A percentile compares a stretch with the other conserved stretches of the same genome.
Conservation (phyloP, 1,140 invertebrate species). For the Drosophila nigromelanica region DNA sequence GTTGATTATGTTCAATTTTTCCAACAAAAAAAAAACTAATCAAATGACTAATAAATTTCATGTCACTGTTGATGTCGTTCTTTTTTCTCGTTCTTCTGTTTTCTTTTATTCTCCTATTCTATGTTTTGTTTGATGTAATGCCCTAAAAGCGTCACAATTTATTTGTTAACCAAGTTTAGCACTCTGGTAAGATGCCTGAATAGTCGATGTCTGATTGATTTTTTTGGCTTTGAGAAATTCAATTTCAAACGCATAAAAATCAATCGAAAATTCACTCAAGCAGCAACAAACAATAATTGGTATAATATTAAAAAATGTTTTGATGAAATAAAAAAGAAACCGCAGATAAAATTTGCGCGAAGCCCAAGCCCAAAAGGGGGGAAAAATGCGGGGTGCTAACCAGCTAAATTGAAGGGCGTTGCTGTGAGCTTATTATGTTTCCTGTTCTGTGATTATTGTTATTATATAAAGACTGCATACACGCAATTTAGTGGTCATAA, state of each 20-base stretch:
- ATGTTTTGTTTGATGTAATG: too few relatives aligned
- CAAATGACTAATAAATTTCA: too few relatives aligned
- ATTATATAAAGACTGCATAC: slow-evolving; percentile 32
- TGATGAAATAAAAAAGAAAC: slow-evolving; percentile 71
- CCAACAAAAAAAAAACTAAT: too few relatives aligned
- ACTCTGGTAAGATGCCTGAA: not conserved
- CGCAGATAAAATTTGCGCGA: slow-evolving; percentile 15
- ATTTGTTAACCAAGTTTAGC: too few relatives aligned
- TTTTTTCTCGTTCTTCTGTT: too few relatives aligned
- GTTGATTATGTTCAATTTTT: too few relatives aligned
- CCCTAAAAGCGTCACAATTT: too few relatives aligned
- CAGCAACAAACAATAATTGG: slow-evolving; percentile 29
- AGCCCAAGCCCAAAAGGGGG: not conserved
- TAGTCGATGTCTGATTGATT: slow-evolving; percentile 77
- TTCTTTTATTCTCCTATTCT: too few relatives aligned
- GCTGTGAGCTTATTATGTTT: slow-evolving; percentile 57
- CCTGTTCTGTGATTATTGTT: slow-evolving; percentile 46
- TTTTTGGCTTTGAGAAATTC: slow-evolving; percentile 55
- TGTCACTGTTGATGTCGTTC: too few relatives aligned
- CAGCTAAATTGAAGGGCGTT: slow-evolving; percentile 73
- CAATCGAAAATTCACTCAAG: slow-evolving; percentile 32
- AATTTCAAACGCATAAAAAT: slow-evolving; percentile 56
- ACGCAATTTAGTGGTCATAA: slow-evolving; percentile 69
- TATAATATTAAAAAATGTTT: slow-evolving; percentile 41
- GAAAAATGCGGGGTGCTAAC: not conserved